Conservation (phyloP, 2,113 vertebrate species). For the Corythornis vintsioides region DNA sequence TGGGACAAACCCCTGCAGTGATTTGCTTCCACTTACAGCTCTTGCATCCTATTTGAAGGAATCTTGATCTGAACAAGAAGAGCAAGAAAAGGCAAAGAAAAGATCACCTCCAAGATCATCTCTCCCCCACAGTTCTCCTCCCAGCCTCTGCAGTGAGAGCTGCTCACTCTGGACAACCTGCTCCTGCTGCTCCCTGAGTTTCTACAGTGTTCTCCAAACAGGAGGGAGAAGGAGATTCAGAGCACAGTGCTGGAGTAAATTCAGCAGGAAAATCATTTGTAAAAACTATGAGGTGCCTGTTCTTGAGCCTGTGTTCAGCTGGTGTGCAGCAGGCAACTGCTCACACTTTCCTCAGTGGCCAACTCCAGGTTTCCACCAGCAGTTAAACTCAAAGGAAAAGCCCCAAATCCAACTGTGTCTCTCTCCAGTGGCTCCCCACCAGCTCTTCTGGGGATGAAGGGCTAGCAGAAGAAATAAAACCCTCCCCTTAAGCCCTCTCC, state of each 20-base stretch:
- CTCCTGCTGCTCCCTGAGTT: background rate
- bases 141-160: background rate
- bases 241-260: background rate
- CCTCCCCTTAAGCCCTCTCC: background rate
- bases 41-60: background rate
- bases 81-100: background rate
- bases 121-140: background rate
- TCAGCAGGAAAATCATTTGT: background rate
- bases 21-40: background rate
- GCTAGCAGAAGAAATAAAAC: background rate
- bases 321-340: background rate
- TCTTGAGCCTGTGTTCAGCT: background rate
- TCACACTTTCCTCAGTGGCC: background rate
- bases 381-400: background rate
- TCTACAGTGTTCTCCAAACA: background rate
- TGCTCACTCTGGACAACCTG: background rate
- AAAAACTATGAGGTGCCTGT: background rate
- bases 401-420: background rate
- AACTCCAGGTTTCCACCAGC: background rate
- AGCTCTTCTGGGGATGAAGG: background rate
- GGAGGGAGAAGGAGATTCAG: background rate
- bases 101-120: background rate
- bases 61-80: background rate
- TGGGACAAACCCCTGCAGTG: background rate
- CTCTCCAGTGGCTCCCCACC: accelerated